Evolutionary conservation across 2,888 invertebrate species (phyloP), one percentile per base, ranked within the genome.

Genomic region (Ptychoptera contaminata): DNA sequence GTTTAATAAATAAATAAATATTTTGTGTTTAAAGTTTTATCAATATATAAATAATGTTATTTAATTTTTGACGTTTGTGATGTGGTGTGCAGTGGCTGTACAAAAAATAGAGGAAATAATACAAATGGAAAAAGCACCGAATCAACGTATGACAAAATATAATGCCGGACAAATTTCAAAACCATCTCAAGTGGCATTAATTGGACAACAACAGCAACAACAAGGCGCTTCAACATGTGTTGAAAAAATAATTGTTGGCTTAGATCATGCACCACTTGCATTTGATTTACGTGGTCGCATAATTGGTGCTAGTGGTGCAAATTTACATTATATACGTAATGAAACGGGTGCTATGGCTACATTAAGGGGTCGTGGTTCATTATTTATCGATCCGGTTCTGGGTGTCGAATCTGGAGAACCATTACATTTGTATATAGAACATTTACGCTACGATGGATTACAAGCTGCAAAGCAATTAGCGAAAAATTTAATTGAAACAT

Each of bases 401-500:
- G 76, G 75, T 31, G 58, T 67, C 43, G 77, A 79, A 61, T 72
- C 75, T 16, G 69, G 72, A 47, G 84, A 84, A 57, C 82, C 83
- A 2, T 67, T 86, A 56, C 82, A 85, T 65, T 70, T 86, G 52
- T 78, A 76, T 52, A 68, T 85, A 52, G 82, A 83, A 57, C 84
- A 85, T 67, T 73, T 77, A 10, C 75, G 78, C 53, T 69, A 74
- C 23, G 76, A 79, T 54, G 78, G 79, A 40, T 37, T 59, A 30
- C 56, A 55, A 37, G 52, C 53, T 52, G 83, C 82, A 12, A 76
- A 79, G 55, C 77, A 79, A 50, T 62, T 84, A 44, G 79, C 82
- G 11, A 76, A 79, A 55, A 85, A 85, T 63, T 69, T 86, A 40
- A 79, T 85, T 52, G 82, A 84, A 64, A 85, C 85, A 6, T 77